These are phyloP conservation scores for Malthinus seriepunctatus DNA, from an alignment of 2,888 invertebrate species.

Conservation along the genomic window DNA sequence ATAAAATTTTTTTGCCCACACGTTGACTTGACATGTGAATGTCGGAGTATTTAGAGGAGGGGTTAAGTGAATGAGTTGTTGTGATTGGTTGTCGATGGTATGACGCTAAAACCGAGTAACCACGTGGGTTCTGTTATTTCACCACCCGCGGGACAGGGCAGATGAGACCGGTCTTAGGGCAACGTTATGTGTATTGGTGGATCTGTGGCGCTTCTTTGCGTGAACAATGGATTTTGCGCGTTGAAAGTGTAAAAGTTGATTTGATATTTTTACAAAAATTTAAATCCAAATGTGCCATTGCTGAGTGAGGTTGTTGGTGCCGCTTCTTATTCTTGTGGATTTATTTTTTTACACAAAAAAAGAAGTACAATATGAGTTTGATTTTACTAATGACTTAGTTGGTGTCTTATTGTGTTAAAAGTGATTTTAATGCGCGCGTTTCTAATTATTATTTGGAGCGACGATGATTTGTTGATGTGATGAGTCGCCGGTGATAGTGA, in stretches of 20 bases:
- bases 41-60: constrained; percentile 40
- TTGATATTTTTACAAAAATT: constrained; percentile 37
- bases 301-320: constrained; percentile 23
- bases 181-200: constrained; percentile 37
- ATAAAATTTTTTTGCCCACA: constrained; percentile 35
- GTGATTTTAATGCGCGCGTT: constrained; percentile 16
- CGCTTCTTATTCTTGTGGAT: constrained; percentile 18
- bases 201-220: constrained; percentile 37
- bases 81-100: constrained; percentile 35
- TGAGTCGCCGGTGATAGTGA: constrained; percentile 39
- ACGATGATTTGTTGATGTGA: constrained; percentile 32
- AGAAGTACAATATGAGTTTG: constrained; percentile 6
- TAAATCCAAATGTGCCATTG: constrained; percentile 33
- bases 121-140: constrained; percentile 48
- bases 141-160: constrained; percentile 43
- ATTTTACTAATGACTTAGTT: constrained; percentile 11
- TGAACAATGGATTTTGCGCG: constrained; percentile 47
- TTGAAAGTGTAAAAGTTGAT: constrained; percentile 37
- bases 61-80: constrained; percentile 17
- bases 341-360: constrained; percentile 10
- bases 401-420: constrained; percentile 19
- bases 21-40: constrained; percentile 48
- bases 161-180: constrained; percentile 41
- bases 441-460: constrained; percentile 14
- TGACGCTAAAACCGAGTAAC: constrained; percentile 49